Evolutionary conservation across 2,888 invertebrate genomes (phyloP).

Genomic region (Noctuana brunneofusca): DNA sequence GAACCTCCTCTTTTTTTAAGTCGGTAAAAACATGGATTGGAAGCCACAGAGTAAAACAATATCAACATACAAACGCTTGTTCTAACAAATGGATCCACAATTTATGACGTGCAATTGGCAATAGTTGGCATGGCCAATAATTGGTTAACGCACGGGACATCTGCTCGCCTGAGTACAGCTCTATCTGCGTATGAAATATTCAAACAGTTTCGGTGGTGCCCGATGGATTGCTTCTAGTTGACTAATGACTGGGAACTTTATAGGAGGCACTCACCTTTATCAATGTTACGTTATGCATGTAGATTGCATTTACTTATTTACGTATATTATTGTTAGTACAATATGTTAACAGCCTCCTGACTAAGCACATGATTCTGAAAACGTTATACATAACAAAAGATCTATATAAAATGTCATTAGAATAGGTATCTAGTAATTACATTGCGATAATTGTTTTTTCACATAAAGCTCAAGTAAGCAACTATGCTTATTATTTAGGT

Average conservation of each 20-base stretch:
- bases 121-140: background rate
- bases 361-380: constrained; percentile 33
- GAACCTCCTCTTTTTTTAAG: no score
- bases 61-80: background rate
- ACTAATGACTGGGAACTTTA: constrained; percentile 1
- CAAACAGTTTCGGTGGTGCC: constrained; percentile 41
- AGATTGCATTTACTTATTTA: background rate
- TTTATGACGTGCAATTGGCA: background rate
- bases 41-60: background rate
- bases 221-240: background rate
- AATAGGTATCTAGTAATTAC: no score
- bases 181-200: constrained; percentile 51
- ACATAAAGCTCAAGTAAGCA: no score
- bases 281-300: background rate
- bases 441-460: no score
- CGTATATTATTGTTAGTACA: no score
- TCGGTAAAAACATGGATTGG: background rate
- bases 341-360: constrained; percentile 31
- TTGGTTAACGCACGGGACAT: background rate
- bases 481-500: no score
- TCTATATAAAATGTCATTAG: no score
- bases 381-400: no score
- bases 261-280: background rate
- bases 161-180: background rate
- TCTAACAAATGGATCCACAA: background rate